Evolutionary conservation across 2,113 vertebrate genomes (phyloP).

Genomic region (Tursiops truncatus): DNA sequence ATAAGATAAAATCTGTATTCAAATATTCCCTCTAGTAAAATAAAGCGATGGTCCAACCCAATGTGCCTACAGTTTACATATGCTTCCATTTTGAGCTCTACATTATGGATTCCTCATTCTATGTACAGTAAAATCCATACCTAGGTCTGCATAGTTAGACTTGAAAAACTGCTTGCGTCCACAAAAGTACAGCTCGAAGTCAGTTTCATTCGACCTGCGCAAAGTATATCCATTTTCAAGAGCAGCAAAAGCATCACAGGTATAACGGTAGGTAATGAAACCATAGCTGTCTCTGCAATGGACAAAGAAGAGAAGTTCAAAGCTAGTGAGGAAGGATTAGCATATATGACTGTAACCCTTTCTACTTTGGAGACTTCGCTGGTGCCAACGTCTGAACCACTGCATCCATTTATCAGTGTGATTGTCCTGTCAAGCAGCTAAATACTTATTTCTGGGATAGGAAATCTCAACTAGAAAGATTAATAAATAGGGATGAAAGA

Average conservation of each 20-base stretch:
- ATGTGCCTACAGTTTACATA: neutral
- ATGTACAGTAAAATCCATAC: constrained; percentile 85
- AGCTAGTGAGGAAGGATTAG: constrained; percentile 58
- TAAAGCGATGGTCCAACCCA: neutral
- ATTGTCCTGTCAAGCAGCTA: constrained; percentile 86
- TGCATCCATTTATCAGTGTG: constrained; percentile 84
- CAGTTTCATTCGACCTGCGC: constrained; percentile 93
- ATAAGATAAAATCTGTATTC: neutral
- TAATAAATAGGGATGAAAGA: constrained; percentile 86
- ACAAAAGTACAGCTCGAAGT: constrained; percentile 98
- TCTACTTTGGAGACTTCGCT: constrained; percentile 62
- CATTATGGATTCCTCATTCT: constrained; percentile 35
- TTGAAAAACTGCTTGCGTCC: constrained; percentile 97
- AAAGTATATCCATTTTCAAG: constrained; percentile 98
- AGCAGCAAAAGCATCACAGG: constrained; percentile 98
- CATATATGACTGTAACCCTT: constrained; percentile 63
- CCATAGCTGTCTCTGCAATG: constrained; percentile 96
- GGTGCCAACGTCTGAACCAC: constrained; percentile 68
- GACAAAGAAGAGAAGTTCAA: constrained; percentile 78
- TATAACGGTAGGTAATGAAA: constrained; percentile 99
- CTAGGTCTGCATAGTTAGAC: constrained; percentile 99
- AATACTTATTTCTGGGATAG: constrained; percentile 87
- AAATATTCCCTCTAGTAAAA: constrained; percentile 27
- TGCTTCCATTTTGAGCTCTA: neutral
- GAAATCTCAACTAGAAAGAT: constrained; percentile 86